Percentiles rank a stretch among this genome's conserved stretches.
These are phyloP conservation scores for Stegodyphus dumicola DNA, from an alignment of 1,140 invertebrate species.

Conservation along the genomic window DNA sequence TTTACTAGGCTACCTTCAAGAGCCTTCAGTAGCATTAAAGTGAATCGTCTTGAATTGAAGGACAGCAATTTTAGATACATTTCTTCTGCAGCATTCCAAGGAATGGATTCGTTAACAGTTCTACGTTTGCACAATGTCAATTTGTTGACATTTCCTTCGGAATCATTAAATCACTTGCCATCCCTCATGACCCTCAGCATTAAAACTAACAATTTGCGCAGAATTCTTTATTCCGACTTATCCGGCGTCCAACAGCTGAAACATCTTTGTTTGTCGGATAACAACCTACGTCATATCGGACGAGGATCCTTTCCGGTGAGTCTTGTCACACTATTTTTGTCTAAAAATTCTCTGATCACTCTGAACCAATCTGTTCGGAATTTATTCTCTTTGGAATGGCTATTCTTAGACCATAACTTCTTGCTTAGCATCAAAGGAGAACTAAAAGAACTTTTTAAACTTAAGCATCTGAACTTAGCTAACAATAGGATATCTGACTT, in stretches of 20 bases:
- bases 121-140: slow-evolving; percentile 41
- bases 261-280: slow-evolving; percentile 25
- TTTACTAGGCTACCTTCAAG: slow-evolving; percentile 20
- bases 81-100: slow-evolving; percentile 37
- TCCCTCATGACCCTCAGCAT: slow-evolving; percentile 28
- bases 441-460: slow-evolving; percentile 23
- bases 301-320: slow-evolving; percentile 34
- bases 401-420: slow-evolving; percentile 42
- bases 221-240: background rate
- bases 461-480: slow-evolving; percentile 30
- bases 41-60: slow-evolving; percentile 28
- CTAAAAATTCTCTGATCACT: slow-evolving; percentile 17
- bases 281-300: slow-evolving; percentile 19
- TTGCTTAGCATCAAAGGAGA: slow-evolving; percentile 40
- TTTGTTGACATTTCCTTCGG: slow-evolving; percentile 14
- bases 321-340: slow-evolving; percentile 27
- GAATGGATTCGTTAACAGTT: slow-evolving; percentile 16
- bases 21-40: slow-evolving; percentile 30
- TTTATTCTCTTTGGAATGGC: slow-evolving; percentile 25
- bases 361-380: slow-evolving; percentile 34
- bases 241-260: background rate
- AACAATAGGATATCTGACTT: slow-evolving; percentile 15
- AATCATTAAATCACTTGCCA: slow-evolving; percentile 27
- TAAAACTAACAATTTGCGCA: slow-evolving; percentile 12
- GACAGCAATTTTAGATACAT: slow-evolving; percentile 27